phyloP scores from a whole-genome alignment of 2,113 vertebrate species.

The Actenoides hombroni region DNA sequence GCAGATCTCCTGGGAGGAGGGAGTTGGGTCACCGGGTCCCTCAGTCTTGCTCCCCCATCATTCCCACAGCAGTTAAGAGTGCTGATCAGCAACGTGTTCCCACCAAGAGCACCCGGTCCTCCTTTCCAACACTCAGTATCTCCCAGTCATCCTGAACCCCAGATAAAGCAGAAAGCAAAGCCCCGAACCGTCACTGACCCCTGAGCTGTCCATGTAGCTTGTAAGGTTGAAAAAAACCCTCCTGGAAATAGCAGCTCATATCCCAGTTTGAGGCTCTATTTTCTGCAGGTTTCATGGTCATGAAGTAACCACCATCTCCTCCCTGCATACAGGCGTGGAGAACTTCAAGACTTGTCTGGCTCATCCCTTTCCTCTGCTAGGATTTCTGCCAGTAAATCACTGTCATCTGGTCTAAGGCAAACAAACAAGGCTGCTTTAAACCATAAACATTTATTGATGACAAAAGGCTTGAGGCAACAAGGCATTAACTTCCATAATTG shows the following conservation, averaged over 20 bases:
- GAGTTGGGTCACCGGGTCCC: neutral
- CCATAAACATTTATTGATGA: constrained; percentile 19
- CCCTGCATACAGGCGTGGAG: neutral
- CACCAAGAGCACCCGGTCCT: neutral
- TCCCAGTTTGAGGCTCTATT: neutral
- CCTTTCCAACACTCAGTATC: neutral
- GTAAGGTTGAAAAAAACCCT: neutral
- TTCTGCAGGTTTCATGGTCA: neutral
- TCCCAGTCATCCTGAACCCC: neutral
- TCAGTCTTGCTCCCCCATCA: neutral
- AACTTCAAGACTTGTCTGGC: neutral
- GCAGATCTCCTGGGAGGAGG: neutral
- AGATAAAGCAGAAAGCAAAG: neutral
- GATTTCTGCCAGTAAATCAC: constrained; percentile 48
- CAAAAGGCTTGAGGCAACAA: neutral
- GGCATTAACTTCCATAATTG: neutral
- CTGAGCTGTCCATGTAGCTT: neutral
- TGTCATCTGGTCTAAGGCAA: constrained; percentile 8
- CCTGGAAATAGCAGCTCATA: neutral
- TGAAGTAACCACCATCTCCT: neutral
- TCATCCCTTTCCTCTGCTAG: constrained; percentile 9
- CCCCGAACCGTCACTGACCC: neutral
- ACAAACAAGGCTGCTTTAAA: constrained; percentile 27
- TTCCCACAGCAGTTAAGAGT: neutral
- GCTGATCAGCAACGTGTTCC: neutral